Evolutionary conservation across 2,797 vertebrate genomes (phyloP).

Genomic region (Varecia variegata): DNA sequence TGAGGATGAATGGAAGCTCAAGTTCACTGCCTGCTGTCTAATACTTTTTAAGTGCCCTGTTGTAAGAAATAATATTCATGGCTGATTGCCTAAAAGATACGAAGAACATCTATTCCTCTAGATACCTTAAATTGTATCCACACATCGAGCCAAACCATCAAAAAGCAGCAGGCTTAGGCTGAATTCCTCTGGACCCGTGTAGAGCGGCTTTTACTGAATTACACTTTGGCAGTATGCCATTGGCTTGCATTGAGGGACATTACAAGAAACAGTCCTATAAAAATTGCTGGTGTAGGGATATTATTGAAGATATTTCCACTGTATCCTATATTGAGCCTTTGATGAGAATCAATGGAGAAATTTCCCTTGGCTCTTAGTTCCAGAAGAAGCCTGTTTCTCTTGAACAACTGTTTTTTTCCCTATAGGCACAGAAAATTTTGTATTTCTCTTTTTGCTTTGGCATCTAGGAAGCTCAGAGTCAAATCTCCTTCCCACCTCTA

Average conservation of each 20-base stretch:
- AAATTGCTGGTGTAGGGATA: constrained; percentile 47
- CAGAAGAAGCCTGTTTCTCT: constrained; percentile 11
- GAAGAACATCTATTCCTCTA: constrained; percentile 28
- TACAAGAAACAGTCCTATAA: constrained; percentile 66
- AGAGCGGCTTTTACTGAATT: constrained; percentile 62
- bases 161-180: constrained; percentile 27
- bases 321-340: constrained; percentile 6
- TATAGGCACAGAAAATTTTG: not conserved
- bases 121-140: not conserved
- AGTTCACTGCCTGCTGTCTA: constrained; percentile 27
- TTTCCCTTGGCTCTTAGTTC: not conserved
- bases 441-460: constrained; percentile 29
- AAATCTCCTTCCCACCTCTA: constrained; percentile 8
- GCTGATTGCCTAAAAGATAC: constrained; percentile 60
- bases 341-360: constrained; percentile 44
- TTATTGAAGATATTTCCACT: constrained; percentile 46
- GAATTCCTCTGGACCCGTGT: not conserved
- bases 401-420: not conserved
- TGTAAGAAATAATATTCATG: constrained; percentile 53
- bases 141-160: constrained; percentile 40
- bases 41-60: constrained; percentile 9
- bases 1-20: constrained; percentile 38
- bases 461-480: constrained; percentile 16
- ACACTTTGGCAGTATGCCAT: constrained; percentile 68
- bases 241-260: constrained; percentile 44